Evolutionary conservation across 92 coral and sea anemone species (phyloP).

Genomic region (Scolanthus callimorphus): DNA sequence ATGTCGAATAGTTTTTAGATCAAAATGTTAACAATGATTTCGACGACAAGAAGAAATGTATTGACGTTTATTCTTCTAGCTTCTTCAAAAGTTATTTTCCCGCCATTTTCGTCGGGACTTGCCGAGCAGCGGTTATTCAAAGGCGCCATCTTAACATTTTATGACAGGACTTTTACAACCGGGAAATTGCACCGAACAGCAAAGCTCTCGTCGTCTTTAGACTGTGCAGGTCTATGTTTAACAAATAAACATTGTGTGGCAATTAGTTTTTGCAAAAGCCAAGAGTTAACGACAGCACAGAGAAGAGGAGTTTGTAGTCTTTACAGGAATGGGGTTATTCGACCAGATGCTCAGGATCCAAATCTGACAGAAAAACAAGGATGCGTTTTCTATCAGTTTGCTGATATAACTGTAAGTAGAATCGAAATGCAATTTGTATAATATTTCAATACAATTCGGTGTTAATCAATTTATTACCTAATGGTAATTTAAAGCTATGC

Average conservation of each 20-base stretch:
- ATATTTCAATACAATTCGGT: no score
- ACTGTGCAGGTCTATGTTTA: conserved; percentile 35
- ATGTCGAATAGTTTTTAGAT: no score
- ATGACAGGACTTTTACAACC: conserved; percentile 2
- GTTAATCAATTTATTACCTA: no score
- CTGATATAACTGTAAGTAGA: conserved; percentile 38
- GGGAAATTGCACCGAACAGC: not conserved
- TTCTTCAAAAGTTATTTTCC: no score
- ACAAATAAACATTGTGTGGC: conserved; percentile 31
- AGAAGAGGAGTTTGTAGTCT: conserved; percentile 44
- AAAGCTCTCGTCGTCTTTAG: not conserved
- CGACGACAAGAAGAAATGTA: no score
- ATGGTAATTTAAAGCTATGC: no score
- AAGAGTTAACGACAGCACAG: not conserved
- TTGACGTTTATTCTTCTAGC: no score
- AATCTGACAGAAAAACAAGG: conserved; percentile 15
- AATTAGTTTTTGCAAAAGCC: conserved; percentile 19
- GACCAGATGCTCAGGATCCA: not conserved
- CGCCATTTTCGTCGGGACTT: no score
- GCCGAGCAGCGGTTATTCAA: conserved; percentile 8
- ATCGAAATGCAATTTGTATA: no score
- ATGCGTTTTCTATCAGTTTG: conserved; percentile 53
- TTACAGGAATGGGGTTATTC: conserved; percentile 33
- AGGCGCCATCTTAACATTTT: conserved; percentile 10
- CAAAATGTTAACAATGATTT: no score